phyloP scores from a whole-genome alignment of 1,140 invertebrate genomes.

The Diploscapter pachys region DNA sequence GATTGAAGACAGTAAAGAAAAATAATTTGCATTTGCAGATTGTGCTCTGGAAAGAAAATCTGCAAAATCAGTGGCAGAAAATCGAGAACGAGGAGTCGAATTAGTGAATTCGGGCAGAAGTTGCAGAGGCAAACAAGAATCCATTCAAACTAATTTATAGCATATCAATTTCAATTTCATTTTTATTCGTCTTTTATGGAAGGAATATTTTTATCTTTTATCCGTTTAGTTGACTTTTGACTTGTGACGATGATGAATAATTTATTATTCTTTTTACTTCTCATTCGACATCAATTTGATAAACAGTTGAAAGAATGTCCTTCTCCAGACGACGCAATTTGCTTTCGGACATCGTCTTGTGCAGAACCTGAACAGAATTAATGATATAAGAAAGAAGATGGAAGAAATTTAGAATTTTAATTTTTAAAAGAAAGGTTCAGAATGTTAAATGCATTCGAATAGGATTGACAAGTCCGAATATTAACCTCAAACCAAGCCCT shows the following conservation, averaged over 20 bases:
- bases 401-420: too few relatives aligned
- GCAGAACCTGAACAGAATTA: too few relatives aligned
- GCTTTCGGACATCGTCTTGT: too few relatives aligned
- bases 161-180: neutral
- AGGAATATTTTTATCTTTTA: conserved; percentile 1
- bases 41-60: conserved; percentile 34
- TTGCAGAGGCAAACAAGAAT: conserved; percentile 9
- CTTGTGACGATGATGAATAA: neutral
- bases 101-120: neutral
- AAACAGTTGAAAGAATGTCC: too few relatives aligned
- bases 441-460: too few relatives aligned
- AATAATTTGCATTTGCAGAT: conserved; percentile 23
- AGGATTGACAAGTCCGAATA: too few relatives aligned
- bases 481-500: neutral
- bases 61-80: conserved; percentile 28
- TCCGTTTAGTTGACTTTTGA: conserved; percentile 6
- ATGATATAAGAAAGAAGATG: too few relatives aligned
- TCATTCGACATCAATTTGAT: too few relatives aligned
- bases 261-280: too few relatives aligned
- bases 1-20: neutral
- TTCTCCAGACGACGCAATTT: too few relatives aligned
- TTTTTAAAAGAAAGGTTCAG: too few relatives aligned
- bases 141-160: conserved; percentile 19
- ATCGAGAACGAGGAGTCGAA: conserved; percentile 21
- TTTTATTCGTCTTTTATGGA: conserved; percentile 7